Base-by-base conservation (phyloP, 2,888 invertebrate genomes). In the Athalia cordata region DNA sequence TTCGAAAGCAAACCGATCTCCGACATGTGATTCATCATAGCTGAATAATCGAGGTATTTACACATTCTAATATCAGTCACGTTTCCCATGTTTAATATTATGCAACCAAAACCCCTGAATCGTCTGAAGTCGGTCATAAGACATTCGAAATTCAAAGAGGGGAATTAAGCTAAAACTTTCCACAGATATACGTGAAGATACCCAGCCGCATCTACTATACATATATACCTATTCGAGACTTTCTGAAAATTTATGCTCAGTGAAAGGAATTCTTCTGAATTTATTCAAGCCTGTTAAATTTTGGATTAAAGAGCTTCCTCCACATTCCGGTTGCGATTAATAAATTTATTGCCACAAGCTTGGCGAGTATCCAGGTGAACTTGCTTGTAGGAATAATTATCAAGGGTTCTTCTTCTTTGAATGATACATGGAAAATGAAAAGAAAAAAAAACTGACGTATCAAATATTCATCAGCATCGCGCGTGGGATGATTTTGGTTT, bases 1-100 rank as follows among this genome's bases (percentile, higher is more conserved):
- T 72, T 15, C 29, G 72, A 72, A 72, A 59, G 72, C 47, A 72
- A 72, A 72, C 72, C 15, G 72, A 72, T 72, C 59, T 57, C 57
- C 45, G 52, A 72, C 45, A 15, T 15, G 57, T 57, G 72, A 72
- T 72, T 72, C 57, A 72, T 59, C 29, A 29, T 2, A 29, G 29
- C 29, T 29, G 29, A 29, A 29, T 2, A 29, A 29, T 29, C 29
- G 29, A 29, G 29, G 29, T 29, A 29, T 29, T 29, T 29, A 29
- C 29, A 29, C 29, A 29, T 29, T 29, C 29, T 29, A 29, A 29
- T 2, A 29, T 29, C 29, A 29, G 29, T 29, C 29, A 29, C 1
- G 29, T 29, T 29, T 29, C 29, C 29, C 29, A 29, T 29, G 29
- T 29, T 29, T 29, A 29, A 29, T 29, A 29, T 29, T 29, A 29